Percentiles rank a stretch among this genome's conserved stretches.
Evolutionary conservation across 2,797 vertebrate genomes (phyloP).

Genomic region (Eutrigla gurnardus): DNA sequence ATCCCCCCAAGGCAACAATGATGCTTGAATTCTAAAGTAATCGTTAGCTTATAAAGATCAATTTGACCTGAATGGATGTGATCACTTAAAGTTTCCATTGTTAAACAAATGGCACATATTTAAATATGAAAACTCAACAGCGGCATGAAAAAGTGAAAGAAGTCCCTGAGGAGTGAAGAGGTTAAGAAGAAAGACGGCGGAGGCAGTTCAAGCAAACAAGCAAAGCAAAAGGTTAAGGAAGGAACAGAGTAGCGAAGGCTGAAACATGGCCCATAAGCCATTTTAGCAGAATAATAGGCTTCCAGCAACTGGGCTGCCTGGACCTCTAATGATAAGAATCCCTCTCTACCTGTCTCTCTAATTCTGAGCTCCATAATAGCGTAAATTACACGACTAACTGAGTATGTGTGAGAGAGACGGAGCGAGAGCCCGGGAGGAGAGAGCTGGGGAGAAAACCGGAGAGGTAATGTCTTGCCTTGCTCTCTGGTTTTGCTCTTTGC

Average conservation of each 20-base stretch:
- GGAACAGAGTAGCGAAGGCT: background rate
- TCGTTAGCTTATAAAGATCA: too few relatives aligned
- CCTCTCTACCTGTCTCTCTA: slow-evolving; percentile 5
- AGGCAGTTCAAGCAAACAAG: slow-evolving; percentile 20
- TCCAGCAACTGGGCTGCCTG: slow-evolving; percentile 18
- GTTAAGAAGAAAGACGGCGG: slow-evolving; percentile 13
- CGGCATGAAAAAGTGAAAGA: background rate
- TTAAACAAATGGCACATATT: too few relatives aligned
- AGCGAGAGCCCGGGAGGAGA: background rate
- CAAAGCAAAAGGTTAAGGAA: slow-evolving; percentile 25
- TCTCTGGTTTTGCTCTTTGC: slow-evolving; percentile 60
- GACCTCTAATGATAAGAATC: slow-evolving; percentile 42
- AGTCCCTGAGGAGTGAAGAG: slow-evolving; percentile 1
- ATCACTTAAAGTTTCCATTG: too few relatives aligned
- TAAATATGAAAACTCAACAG: too few relatives aligned
- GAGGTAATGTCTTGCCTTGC: slow-evolving; percentile 49
- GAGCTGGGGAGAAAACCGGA: slow-evolving; percentile 21
- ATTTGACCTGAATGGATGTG: too few relatives aligned
- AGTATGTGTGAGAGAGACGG: background rate
- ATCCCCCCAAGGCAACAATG: too few relatives aligned
- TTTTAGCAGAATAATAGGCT: slow-evolving; percentile 30
- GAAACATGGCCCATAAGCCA: slow-evolving; percentile 8
- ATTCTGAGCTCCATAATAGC: slow-evolving; percentile 27
- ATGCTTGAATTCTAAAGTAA: too few relatives aligned
- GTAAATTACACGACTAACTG: slow-evolving; percentile 29